Evolutionary conservation across 2,888 invertebrate genomes (phyloP).

Genomic region (Mongoloraphidia duomilia): DNA sequence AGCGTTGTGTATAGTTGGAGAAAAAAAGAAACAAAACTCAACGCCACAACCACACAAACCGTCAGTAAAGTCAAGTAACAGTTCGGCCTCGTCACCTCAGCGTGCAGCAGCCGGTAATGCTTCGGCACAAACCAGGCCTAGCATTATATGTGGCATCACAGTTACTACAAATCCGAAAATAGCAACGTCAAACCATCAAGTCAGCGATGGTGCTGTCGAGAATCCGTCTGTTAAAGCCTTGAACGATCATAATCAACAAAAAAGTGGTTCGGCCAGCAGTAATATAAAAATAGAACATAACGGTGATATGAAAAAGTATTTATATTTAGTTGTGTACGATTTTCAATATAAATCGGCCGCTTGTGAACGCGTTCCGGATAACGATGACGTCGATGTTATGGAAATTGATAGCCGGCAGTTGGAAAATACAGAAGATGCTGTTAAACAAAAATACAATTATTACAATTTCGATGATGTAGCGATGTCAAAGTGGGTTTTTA

Average conservation of each 20-base stretch:
- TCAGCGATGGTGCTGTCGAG: constrained; percentile 10
- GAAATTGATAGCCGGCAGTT: constrained; percentile 23
- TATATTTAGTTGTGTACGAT: constrained; percentile 53
- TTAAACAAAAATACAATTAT: neutral
- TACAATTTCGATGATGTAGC: no score
- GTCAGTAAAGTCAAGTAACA: constrained; percentile 17
- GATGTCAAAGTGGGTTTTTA: no score
- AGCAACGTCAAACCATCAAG: constrained; percentile 2
- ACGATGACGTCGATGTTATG: constrained; percentile 32
- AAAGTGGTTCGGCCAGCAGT: constrained; percentile 25
- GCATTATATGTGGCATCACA: constrained; percentile 35
- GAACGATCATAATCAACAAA: constrained; percentile 59
- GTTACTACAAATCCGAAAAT: constrained; percentile 14
- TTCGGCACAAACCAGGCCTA: constrained; percentile 26
- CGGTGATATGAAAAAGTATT: constrained; percentile 29
- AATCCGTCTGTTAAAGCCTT: constrained; percentile 47
- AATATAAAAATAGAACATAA: no score
- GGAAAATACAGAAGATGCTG: constrained; percentile 4
- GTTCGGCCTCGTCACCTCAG: constrained; percentile 14
- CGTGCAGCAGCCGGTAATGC: constrained; percentile 14
- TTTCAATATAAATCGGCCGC: constrained; percentile 43
- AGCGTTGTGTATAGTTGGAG: constrained; percentile 31
- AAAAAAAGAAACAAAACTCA: constrained; percentile 15
- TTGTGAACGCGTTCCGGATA: constrained; percentile 20
- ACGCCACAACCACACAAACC: constrained; percentile 13